phyloP scores from a whole-genome alignment of 2,113 vertebrate genomes.

The Leuciscus idus region DNA sequence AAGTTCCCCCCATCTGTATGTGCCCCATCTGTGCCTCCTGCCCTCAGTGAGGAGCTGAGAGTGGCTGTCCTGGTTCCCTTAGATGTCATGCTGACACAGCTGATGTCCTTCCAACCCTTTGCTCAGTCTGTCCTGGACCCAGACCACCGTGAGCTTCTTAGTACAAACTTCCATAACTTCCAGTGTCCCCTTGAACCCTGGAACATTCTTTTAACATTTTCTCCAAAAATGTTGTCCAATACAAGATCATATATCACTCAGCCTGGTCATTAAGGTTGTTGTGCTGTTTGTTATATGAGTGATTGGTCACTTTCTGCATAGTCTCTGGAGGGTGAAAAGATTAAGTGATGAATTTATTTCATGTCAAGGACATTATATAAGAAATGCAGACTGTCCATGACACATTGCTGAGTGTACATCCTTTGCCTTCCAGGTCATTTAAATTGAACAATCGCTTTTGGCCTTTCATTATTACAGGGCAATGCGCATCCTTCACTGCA shows the following conservation, averaged over 20 bases:
- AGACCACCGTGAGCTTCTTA: conserved; percentile 74
- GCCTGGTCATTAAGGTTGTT: background rate
- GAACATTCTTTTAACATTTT: background rate
- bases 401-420: conserved; percentile 20
- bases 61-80: conserved; percentile 81
- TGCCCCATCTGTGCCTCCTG: conserved; percentile 70
- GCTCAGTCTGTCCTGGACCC: conserved; percentile 79
- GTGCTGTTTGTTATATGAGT: background rate
- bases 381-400: background rate
- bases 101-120: conserved; percentile 83
- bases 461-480: background rate
- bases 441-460: background rate
- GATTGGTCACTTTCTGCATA: background rate
- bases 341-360: background rate
- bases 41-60: conserved; percentile 81
- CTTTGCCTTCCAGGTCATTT: conserved; percentile 13
- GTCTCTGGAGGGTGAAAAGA: background rate
- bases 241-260: background rate
- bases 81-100: conserved; percentile 83
- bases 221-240: background rate
- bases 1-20: conserved; percentile 86
- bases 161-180: background rate
- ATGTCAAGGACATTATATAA: background rate
- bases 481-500: background rate
- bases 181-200: background rate